A percentile compares a stretch with the other conserved stretches of the same genome.
phyloP scores from a whole-genome alignment of 2,113 vertebrate species.

The Aleadryas rufinucha region DNA sequence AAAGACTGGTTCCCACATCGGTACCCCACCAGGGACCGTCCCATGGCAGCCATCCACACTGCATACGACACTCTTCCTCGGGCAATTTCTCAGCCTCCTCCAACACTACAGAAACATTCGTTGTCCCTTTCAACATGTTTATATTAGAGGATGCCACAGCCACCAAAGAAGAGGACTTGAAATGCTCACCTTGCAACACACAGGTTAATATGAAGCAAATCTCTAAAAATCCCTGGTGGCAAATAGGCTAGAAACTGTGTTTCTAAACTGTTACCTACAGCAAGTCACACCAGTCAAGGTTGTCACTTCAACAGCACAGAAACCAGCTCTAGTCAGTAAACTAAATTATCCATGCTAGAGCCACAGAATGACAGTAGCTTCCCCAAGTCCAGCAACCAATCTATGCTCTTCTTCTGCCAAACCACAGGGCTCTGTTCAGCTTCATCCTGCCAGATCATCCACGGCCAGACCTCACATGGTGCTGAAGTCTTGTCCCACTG shows the following conservation, averaged over 20 bases:
- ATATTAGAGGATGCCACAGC: background rate
- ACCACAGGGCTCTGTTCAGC: background rate
- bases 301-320: background rate
- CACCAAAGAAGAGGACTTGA: background rate
- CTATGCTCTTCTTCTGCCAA: background rate
- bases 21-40: background rate
- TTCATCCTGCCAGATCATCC: background rate
- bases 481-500: background rate
- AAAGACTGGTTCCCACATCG: background rate
- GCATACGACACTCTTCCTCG: background rate
- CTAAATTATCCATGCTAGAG: background rate
- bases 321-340: background rate
- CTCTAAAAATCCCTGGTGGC: background rate
- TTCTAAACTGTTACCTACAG: background rate
- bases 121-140: background rate
- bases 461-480: rapidly evolving
- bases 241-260: background rate
- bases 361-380: background rate
- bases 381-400: background rate
- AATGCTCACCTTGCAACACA: background rate
- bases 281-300: background rate
- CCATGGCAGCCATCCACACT: rapidly evolving
- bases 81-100: background rate
- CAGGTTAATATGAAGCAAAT: background rate
- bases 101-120: background rate